Evolutionary conservation across 2,113 vertebrate species (phyloP).

Genomic region (Oreochromis tanganicae): DNA sequence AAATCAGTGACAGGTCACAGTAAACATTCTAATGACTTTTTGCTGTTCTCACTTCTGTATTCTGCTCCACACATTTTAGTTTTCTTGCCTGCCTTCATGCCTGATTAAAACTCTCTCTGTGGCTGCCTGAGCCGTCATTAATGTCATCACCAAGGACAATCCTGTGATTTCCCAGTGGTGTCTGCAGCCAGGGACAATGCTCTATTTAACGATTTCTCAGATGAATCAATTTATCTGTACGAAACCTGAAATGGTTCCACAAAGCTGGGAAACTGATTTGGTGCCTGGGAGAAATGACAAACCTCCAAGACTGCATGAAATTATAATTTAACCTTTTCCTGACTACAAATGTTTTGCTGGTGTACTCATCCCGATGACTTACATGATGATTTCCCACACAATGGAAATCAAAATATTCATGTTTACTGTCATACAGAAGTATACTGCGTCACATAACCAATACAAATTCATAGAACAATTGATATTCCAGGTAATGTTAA

Average conservation of each 20-base stretch:
- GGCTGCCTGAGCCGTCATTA: constrained; percentile 49
- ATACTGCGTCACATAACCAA: background rate
- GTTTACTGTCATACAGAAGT: background rate
- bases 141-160: constrained; percentile 57
- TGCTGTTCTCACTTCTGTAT: constrained; percentile 17
- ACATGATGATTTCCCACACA: background rate
- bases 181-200: constrained; percentile 43
- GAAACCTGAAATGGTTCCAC: constrained; percentile 33
- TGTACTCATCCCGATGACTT: background rate
- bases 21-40: constrained; percentile 22
- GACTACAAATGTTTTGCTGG: background rate
- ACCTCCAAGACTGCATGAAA: constrained; percentile 17
- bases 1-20: background rate
- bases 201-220: constrained; percentile 52
- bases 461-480: background rate
- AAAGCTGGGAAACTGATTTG: constrained; percentile 34
- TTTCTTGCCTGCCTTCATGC: constrained; percentile 35
- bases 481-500: background rate
- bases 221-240: constrained; percentile 54
- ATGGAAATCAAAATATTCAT: background rate
- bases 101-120: constrained; percentile 57
- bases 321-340: constrained; percentile 25
- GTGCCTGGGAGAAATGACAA: constrained; percentile 15
- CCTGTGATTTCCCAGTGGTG: constrained; percentile 62
- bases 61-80: constrained; percentile 3